Conservation (phyloP, 1,140 invertebrate genomes). For the Lasaia peninsularis region DNA sequence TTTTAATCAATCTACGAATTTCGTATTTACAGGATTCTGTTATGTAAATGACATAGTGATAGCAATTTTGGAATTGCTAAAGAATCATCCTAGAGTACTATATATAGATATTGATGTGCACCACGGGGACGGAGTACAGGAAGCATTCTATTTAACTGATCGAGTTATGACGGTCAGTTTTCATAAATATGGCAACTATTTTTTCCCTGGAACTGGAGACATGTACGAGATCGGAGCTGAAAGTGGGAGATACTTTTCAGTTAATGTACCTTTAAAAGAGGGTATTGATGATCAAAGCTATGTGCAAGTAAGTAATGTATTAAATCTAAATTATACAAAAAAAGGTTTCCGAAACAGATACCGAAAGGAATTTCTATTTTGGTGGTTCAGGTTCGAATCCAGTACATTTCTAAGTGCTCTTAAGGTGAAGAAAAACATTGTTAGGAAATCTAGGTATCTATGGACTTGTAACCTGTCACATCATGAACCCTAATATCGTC, state of each 20-base stretch:
- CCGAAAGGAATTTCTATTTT: too few species aligned
- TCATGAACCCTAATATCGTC: too few species aligned
- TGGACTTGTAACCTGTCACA: too few species aligned
- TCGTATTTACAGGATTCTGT: conserved; percentile 86
- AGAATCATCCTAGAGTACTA: conserved; percentile 95
- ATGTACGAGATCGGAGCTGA: conserved; percentile 98
- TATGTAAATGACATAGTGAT: conserved; percentile 99
- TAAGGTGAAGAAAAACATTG: too few species aligned
- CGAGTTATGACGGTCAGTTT: conserved; percentile 99
- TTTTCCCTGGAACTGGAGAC: conserved; percentile 98
- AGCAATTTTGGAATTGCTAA: conserved; percentile 96
- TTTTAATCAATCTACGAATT: conserved; percentile 7
- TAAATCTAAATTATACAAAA: conserved; percentile 7
- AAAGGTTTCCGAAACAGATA: too few species aligned
- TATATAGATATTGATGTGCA: conserved; percentile 99
- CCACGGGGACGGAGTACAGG: conserved; percentile 99
- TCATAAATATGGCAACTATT: conserved; percentile 99
- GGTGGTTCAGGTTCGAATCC: too few species aligned
- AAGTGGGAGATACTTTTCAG: conserved; percentile 95
- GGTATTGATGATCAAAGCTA: conserved; percentile 98
- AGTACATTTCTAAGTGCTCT: too few species aligned
- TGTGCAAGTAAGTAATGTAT: conserved; percentile 78
- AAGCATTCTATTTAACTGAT: conserved; percentile 99
- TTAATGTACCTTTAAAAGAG: conserved; percentile 97
- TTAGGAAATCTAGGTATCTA: too few species aligned